Evolutionary conservation across 2,888 invertebrate species (phyloP).

Genomic region (Mythimna pallens): DNA sequence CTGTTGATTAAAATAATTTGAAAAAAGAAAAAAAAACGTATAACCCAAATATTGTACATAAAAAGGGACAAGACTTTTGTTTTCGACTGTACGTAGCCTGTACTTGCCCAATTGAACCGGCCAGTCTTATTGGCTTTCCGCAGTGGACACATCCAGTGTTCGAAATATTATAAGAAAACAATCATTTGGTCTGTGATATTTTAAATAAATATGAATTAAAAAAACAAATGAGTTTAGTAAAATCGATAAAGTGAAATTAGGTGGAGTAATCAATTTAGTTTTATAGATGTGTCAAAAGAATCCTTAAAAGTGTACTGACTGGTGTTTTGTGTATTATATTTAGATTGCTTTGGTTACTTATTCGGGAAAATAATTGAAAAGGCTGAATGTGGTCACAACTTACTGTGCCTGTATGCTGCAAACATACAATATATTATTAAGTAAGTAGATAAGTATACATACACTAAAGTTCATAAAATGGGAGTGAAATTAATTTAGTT

Average conservation of each 20-base stretch:
- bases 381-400: conserved; percentile 6
- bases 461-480: not conserved
- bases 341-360: conserved; percentile 12
- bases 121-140: conserved; percentile 56
- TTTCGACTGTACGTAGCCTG: conserved; percentile 33
- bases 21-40: not conserved
- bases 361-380: not conserved
- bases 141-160: conserved; percentile 30
- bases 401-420: not conserved
- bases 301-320: conserved; percentile 36
- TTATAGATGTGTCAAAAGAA: conserved; percentile 11
- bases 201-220: not conserved
- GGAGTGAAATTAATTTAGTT: not conserved
- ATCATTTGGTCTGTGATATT: conserved; percentile 14
- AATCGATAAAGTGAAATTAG: conserved; percentile 3
- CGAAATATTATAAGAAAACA: conserved; percentile 29
- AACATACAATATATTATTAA: not conserved
- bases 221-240: not conserved
- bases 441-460: not conserved
- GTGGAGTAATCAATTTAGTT: conserved; percentile 10
- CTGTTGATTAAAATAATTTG: not conserved
- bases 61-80: conserved; percentile 38
- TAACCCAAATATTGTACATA: not conserved
- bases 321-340: conserved; percentile 5
- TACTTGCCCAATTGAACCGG: conserved; percentile 58